Evolutionary conservation across 2,797 vertebrate genomes (phyloP).

Genomic region (Pterois miles): DNA sequence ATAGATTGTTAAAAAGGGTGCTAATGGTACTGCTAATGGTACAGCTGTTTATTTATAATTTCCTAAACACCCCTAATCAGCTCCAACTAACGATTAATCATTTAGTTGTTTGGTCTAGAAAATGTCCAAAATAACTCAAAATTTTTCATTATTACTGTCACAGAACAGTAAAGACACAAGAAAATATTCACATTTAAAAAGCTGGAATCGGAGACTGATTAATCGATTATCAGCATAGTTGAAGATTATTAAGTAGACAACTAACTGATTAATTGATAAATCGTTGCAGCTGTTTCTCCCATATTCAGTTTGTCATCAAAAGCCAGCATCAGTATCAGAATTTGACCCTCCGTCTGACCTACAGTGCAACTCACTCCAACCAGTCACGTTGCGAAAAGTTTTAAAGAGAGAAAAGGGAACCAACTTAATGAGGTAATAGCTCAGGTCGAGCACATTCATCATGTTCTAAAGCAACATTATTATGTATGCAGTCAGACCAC

Average conservation of each 20-base stretch:
- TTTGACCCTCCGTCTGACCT: not conserved
- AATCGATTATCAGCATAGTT: too few relatives aligned
- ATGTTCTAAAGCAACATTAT: slow-evolving; percentile 13
- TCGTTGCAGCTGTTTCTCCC: too few relatives aligned
- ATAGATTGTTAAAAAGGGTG: not conserved
- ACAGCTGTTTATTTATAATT: not conserved
- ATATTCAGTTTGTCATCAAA: not conserved
- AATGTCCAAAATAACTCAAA: too few relatives aligned
- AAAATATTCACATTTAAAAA: too few relatives aligned
- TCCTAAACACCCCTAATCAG: not conserved
- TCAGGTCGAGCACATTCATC: slow-evolving; percentile 10
- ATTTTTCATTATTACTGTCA: too few relatives aligned
- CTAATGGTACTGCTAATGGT: not conserved
- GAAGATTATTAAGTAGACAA: too few relatives aligned
- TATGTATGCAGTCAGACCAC: not conserved
- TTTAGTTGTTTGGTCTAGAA: too few relatives aligned
- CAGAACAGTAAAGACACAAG: too few relatives aligned
- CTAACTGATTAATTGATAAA: too few relatives aligned
- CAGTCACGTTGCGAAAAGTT: not conserved
- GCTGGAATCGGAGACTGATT: too few relatives aligned
- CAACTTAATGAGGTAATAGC: slow-evolving; percentile 15
- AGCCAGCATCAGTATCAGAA: not conserved
- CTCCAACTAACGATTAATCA: too few relatives aligned
- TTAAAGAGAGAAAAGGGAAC: slow-evolving; percentile 4
- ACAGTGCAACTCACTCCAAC: not conserved